Conservation (phyloP, 2,797 vertebrate genomes). For the Liasis olivaceus region DNA sequence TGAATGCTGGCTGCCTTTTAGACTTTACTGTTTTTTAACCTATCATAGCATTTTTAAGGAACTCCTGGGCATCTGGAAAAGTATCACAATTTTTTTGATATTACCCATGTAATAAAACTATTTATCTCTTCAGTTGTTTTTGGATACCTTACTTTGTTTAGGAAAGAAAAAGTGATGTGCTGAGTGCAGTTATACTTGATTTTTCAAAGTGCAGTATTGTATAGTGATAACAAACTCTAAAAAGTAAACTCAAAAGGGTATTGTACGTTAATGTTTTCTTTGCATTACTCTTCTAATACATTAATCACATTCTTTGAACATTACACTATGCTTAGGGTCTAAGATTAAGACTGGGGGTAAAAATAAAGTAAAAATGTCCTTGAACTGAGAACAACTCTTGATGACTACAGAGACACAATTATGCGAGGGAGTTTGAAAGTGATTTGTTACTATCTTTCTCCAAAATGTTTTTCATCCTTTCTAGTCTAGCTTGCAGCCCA, state of each 20-base stretch:
- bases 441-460: not conserved
- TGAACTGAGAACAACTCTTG: not conserved
- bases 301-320: constrained; percentile 72
- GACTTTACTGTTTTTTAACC: constrained; percentile 49
- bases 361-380: not conserved
- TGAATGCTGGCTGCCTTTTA: not conserved
- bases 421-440: not conserved
- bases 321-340: constrained; percentile 20
- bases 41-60: not conserved
- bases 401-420: not conserved
- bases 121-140: constrained; percentile 58
- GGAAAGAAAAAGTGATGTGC: constrained; percentile 64
- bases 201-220: constrained; percentile 64
- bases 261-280: constrained; percentile 27
- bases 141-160: constrained; percentile 34
- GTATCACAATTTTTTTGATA: constrained; percentile 29
- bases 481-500: not conserved
- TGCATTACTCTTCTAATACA: constrained; percentile 67
- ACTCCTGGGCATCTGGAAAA: constrained; percentile 43
- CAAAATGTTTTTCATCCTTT: not conserved
- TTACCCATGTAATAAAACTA: constrained; percentile 38
- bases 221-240: constrained; percentile 68
- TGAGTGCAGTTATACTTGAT: constrained; percentile 53
- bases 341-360: not conserved
- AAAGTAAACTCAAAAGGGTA: constrained; percentile 66